Base-by-base conservation (phyloP, 2,797 vertebrate genomes). In the Microctenopoma lineatum region DNA sequence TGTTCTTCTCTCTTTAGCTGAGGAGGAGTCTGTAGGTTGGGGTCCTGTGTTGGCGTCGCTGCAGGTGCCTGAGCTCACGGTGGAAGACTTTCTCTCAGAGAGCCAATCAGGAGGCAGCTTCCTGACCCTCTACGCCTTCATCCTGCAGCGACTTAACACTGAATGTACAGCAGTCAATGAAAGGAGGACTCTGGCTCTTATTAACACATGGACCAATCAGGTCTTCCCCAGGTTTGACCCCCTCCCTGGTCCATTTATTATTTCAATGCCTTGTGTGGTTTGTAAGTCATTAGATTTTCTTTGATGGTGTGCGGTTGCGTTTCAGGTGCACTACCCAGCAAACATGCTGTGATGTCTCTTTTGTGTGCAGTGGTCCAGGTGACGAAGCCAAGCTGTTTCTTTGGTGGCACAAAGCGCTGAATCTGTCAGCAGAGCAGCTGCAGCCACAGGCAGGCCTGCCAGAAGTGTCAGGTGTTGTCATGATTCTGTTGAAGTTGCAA, bases 341-440 rank as follows among this genome's bases (percentile, higher is more conserved):
- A 6, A n/a, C 29, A 3, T 51, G n/a, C 46, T 51, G 0, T 47
- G 54, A 29, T 50, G 45, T 34, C 34, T 41, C 74, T 51, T 53
- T 9, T 75, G 52, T 73, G 54, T 65, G 26, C 84, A 99, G 97
- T 67, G 95, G 95, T 45, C 77, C 89, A 4, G 89, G 86, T 27
- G 96, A 99, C 38, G 98, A 99, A 81, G 95, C 96, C 38, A 99
- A 99, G 84, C 92, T 99, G 77, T 97, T 99, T 73, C 90, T 99
- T 14, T 99, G 98, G 98, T 98, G 97, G 96, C 97, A 99, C 81
- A 98, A 98, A 84, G 89, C 92, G 4, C 85, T 99, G 70, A 77
- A 65, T 41, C 72, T 93, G 71, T 88, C 89, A 41, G 83, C 73
- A 2, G 96, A 98, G 84, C 93, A 98, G 62, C 94, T 96, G 75